Conservation (phyloP, 2,888 invertebrate species). For the Hybos culiciformis region DNA sequence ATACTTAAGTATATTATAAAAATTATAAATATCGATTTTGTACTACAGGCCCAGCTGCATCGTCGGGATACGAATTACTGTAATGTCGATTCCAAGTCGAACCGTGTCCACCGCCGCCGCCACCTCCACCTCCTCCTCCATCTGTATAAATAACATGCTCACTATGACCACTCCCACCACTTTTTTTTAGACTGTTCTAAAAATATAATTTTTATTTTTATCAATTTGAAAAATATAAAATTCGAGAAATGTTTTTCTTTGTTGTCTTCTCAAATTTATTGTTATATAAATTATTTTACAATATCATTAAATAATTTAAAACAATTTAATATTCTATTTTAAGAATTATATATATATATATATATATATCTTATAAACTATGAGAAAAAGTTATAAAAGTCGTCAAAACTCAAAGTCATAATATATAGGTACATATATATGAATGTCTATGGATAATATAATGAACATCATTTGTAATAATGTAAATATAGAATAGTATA, state of each 20-base stretch:
- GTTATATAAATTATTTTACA: too few species aligned
- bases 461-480: too few species aligned
- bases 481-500: too few species aligned
- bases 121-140: conserved; percentile 18
- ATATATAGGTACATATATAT: too few species aligned
- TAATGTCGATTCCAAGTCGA: conserved; percentile 35
- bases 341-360: too few species aligned
- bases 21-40: neutral
- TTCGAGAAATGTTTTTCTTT: neutral
- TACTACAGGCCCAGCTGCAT: neutral
- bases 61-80: neutral
- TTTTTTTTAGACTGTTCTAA: conserved; percentile 49
- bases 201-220: too few species aligned
- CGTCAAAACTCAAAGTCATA: too few species aligned
- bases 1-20: neutral
- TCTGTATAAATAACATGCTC: conserved; percentile 45
- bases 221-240: neutral
- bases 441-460: too few species aligned
- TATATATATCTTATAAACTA: too few species aligned
- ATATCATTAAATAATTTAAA: too few species aligned
- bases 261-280: neutral
- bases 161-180: conserved; percentile 37
- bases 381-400: too few species aligned
- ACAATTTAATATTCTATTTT: too few species aligned
- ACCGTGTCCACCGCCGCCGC: conserved; percentile 22